Conservation (phyloP, 2,888 invertebrate genomes). For the Stictocephala bisonia region DNA sequence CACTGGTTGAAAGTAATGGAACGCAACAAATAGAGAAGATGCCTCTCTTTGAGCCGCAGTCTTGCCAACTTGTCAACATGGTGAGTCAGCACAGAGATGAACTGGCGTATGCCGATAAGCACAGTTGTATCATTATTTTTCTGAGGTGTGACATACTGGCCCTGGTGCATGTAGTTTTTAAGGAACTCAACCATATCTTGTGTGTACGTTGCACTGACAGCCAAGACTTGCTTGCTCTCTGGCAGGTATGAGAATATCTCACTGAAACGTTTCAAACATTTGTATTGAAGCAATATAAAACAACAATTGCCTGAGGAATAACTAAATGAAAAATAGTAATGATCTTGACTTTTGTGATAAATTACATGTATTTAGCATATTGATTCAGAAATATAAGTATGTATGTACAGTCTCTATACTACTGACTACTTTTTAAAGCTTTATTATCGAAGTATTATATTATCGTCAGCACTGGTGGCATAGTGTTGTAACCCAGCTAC, state of each 20-base stretch:
- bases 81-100: constrained; percentile 72
- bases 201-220: constrained; percentile 94
- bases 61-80: constrained; percentile 73
- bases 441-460: too few relatives aligned
- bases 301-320: not conserved
- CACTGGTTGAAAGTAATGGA: constrained; percentile 87
- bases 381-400: too few relatives aligned
- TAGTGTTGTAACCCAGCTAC: too few relatives aligned
- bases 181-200: constrained; percentile 78
- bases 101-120: constrained; percentile 86
- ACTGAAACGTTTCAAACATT: constrained; percentile 65
- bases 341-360: too few relatives aligned
- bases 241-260: constrained; percentile 81
- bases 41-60: constrained; percentile 74
- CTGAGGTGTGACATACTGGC: constrained; percentile 78
- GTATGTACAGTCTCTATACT: too few relatives aligned
- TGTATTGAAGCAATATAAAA: constrained; percentile 39
- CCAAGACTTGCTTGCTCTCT: constrained; percentile 85
- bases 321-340: too few relatives aligned
- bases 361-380: too few relatives aligned
- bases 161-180: constrained; percentile 80
- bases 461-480: too few relatives aligned
- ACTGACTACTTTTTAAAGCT: too few relatives aligned
- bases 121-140: constrained; percentile 68
- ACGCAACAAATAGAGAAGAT: constrained; percentile 75